A percentile compares a stretch with the other conserved stretches of the same genome.
phyloP scores from a whole-genome alignment of 2,888 invertebrate species.

The Drosophila gaucha region DNA sequence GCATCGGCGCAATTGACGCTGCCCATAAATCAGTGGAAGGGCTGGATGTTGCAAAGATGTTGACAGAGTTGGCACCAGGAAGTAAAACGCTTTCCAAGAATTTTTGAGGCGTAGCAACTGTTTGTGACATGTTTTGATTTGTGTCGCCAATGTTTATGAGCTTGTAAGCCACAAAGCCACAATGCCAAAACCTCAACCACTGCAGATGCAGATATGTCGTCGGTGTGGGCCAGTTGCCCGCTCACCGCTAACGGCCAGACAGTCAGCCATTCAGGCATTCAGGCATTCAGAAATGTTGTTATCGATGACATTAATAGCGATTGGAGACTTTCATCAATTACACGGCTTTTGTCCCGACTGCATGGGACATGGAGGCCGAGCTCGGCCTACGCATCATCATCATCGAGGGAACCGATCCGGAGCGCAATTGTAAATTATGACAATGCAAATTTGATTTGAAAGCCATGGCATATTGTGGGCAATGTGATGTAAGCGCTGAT shows the following conservation, averaged over 20 bases:
- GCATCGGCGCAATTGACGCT: conserved; percentile 57
- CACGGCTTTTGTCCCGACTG: conserved; percentile 43
- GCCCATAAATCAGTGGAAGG: conserved; percentile 65
- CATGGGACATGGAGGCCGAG: conserved; percentile 42
- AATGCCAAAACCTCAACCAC: conserved; percentile 9
- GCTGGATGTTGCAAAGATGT: conserved; percentile 27
- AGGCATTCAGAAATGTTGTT: conserved; percentile 47
- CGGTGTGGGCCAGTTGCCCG: conserved; percentile 24
- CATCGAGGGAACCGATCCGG: conserved; percentile 8
- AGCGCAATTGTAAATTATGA: conserved; percentile 75
- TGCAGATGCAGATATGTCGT: conserved; percentile 45
- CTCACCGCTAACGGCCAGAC: conserved; percentile 34
- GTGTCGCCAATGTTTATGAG: conserved; percentile 78
- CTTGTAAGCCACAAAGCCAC: conserved; percentile 55
- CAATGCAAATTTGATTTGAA: conserved; percentile 79
- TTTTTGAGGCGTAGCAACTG: conserved; percentile 79
- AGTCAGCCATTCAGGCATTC: conserved; percentile 4
- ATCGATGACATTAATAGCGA: conserved; percentile 81
- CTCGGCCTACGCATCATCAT: conserved; percentile 71
- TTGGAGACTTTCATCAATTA: conserved; percentile 80
- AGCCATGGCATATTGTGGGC: conserved; percentile 50
- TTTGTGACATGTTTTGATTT: conserved; percentile 80
- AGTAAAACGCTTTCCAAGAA: conserved; percentile 73
- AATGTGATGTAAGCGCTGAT: conserved; percentile 72
- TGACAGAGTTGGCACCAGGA: conserved; percentile 69